Conservation (phyloP, 2,888 invertebrate species). For the Spodoptera picta region DNA sequence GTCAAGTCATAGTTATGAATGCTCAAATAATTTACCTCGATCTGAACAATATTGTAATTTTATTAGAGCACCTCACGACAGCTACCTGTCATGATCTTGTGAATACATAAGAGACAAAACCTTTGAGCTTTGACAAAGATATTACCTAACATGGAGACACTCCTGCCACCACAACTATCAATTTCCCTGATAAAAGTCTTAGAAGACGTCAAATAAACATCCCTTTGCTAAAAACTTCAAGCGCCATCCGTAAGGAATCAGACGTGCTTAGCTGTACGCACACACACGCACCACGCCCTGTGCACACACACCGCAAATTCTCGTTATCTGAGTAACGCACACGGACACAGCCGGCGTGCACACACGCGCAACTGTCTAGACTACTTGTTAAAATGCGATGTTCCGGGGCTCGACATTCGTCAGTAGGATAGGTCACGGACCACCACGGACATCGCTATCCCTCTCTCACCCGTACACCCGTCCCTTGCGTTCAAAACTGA, state of each 20-base stretch:
- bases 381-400: slow-evolving; percentile 85
- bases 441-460: slow-evolving; percentile 73
- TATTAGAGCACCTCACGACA: too few species aligned
- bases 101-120: too few species aligned
- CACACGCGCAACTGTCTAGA: slow-evolving; percentile 80
- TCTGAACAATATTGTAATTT: too few species aligned
- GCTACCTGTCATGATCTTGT: too few species aligned
- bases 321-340: slow-evolving; percentile 56
- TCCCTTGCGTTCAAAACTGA: slow-evolving; percentile 63
- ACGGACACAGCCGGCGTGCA: slow-evolving; percentile 59
- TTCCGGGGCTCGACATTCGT: slow-evolving; percentile 88
- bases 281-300: slow-evolving; percentile 27
- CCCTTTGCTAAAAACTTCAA: slow-evolving; percentile 51
- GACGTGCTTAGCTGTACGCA: slow-evolving; percentile 36
- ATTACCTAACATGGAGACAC: slow-evolving; percentile 7
- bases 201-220: slow-evolving; percentile 41
- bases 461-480: slow-evolving; percentile 65
- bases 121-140: not conserved
- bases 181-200: slow-evolving; percentile 40
- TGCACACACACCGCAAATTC: slow-evolving; percentile 49
- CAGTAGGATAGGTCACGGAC: slow-evolving; percentile 89
- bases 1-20: too few species aligned
- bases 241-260: slow-evolving; percentile 44
- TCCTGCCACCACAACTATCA: slow-evolving; percentile 24
- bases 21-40: too few species aligned